These are phyloP conservation scores for Bombus waltoni DNA, from an alignment of 1,140 invertebrate species.

Conservation along the genomic window DNA sequence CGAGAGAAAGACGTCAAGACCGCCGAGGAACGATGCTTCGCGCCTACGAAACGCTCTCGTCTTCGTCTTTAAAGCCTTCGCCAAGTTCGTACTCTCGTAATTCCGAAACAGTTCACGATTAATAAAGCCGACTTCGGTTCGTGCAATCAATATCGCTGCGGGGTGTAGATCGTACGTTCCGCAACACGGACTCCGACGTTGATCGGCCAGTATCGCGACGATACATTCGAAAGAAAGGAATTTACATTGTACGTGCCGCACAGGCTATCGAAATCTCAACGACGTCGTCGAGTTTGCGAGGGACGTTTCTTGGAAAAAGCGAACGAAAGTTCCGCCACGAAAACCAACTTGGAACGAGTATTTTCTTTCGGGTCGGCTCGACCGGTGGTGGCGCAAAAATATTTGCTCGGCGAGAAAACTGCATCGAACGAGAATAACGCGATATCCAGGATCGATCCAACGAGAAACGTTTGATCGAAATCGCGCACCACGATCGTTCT, in stretches of 20 bases:
- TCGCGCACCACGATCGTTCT: no score
- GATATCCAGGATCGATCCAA: no score
- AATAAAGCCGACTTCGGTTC: not conserved
- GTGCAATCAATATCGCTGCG: no score
- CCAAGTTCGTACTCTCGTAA: not conserved
- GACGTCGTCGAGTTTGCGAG: not conserved
- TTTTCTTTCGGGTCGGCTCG: no score
- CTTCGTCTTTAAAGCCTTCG: not conserved
- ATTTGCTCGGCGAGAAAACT: no score
- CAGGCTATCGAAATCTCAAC: not conserved
- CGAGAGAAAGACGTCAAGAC: not conserved
- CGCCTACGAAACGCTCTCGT: not conserved
- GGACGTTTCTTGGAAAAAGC: not conserved
- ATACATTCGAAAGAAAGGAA: not conserved
- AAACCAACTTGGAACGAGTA: no score
- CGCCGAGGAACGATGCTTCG: fast-evolving
- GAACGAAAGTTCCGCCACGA: not conserved
- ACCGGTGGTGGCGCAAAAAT: no score
- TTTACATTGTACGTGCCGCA: not conserved
- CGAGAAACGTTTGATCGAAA: no score
- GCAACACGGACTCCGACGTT: no score
- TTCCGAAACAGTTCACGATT: not conserved
- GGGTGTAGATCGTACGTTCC: not conserved
- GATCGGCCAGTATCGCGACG: no score
- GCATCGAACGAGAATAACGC: no score